Evolutionary conservation across 2,797 vertebrate genomes (phyloP), one percentile per base, ranked within the genome.

Genomic region (Numenius phaeopus): DNA sequence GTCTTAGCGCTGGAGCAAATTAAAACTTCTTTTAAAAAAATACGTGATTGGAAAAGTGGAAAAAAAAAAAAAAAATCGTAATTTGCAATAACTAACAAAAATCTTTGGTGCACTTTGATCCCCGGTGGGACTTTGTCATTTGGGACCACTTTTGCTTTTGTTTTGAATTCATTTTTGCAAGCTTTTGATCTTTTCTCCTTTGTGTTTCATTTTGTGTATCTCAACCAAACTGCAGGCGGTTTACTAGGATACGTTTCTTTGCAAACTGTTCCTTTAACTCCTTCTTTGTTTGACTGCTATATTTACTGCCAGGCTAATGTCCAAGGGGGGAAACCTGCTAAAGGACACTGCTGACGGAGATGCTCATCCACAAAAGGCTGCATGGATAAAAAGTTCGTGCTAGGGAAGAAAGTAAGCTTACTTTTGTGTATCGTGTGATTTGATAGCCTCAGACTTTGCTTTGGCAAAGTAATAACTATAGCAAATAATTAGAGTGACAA

Each of bases 91-190:
- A 87, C 66, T 94, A 58, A 54, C 29, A 90, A 87, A 83, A 92
- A 37, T 58, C 24, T 86, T 75, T 9, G 44, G 29, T 79, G 30
- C 20, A 6, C 54, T 93, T 91, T 64, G 83, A 77, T 94, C 39
- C 50, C 11, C 11, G 44, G 19, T 58, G 50, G 26, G 30, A 88
- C 76, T 64, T 52, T 19, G 61, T 69, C 75, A 44, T 54, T 70
- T 93, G 71, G 62, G 86, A 65, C 30, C 20, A 15, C 15, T 88
- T 10, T 64, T 70, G 46, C 17, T 94, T 87, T 87, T 81, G 50
- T 89, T 94, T 69, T 65, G 82, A 89, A 92, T 95, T 94, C 6
- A 52, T 67, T 94, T 96, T 93, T 96, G 61, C 79, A 91, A 69
- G 80, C 71, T 79, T 95, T 96, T 94, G 61, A 20, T 75, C 54